Evolutionary conservation across 30 jellyfish, hydroid and myxozoan species (phyloP).

Genomic region (Clytia hemisphaerica): DNA sequence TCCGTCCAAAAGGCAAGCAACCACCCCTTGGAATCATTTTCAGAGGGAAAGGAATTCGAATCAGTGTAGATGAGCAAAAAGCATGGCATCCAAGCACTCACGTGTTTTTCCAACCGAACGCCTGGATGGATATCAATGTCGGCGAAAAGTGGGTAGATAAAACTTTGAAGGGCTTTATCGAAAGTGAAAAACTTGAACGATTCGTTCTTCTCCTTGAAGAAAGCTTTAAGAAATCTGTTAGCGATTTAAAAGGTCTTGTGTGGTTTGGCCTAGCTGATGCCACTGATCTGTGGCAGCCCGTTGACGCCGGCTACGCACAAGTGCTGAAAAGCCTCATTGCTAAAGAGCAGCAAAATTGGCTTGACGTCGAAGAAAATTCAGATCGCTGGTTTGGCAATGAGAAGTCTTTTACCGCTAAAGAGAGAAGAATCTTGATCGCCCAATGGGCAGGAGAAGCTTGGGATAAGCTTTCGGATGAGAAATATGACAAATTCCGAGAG

Average conservation of each 20-base stretch:
- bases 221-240: background rate
- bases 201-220: slow-evolving; percentile 14
- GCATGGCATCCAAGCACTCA: slow-evolving; percentile 56
- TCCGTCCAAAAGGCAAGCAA: slow-evolving; percentile 52
- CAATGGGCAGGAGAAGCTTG: slow-evolving; percentile 46
- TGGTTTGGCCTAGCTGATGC: slow-evolving; percentile 56
- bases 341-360: slow-evolving; percentile 27
- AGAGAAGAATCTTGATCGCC: slow-evolving; percentile 18
- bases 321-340: slow-evolving; percentile 14
- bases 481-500: slow-evolving; percentile 8
- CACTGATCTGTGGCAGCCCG: slow-evolving; percentile 51
- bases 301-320: slow-evolving; percentile 44
- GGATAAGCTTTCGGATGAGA: background rate
- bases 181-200: slow-evolving; percentile 14
- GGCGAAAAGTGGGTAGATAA: slow-evolving; percentile 38
- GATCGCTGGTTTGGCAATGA: slow-evolving; percentile 38
- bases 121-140: slow-evolving; percentile 44
- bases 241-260: slow-evolving; percentile 1
- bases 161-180: slow-evolving; percentile 34
- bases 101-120: slow-evolving; percentile 39
- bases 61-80: slow-evolving; percentile 34
- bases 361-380: slow-evolving; percentile 36
- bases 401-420: slow-evolving; percentile 37
- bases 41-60: slow-evolving; percentile 58
- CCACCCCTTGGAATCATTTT: slow-evolving; percentile 39